A percentile compares a stretch with the other conserved stretches of the same genome.
phyloP scores from a whole-genome alignment of 2,888 invertebrate species.

The Cheilosia pagana region DNA sequence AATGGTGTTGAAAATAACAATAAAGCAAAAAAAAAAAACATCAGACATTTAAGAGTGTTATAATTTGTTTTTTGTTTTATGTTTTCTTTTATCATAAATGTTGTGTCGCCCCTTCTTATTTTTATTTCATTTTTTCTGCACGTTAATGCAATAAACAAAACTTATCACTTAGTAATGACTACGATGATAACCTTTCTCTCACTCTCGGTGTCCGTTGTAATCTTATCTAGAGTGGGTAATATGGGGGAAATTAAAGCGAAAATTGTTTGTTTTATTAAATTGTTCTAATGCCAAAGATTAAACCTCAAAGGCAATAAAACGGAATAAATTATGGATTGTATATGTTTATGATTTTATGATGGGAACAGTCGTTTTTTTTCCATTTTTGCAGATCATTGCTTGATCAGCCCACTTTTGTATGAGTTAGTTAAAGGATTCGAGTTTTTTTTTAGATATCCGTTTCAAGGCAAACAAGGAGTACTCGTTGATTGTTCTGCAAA shows the following conservation, averaged over 20 bases:
- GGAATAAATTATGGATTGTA: neutral
- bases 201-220: slow-evolving; percentile 28
- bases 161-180: slow-evolving; percentile 52
- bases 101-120: neutral
- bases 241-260: slow-evolving; percentile 14
- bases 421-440: slow-evolving; percentile 11
- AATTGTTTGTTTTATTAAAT: slow-evolving; percentile 29
- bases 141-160: slow-evolving; percentile 42
- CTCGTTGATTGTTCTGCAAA: slow-evolving; percentile 4
- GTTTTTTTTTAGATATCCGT: neutral
- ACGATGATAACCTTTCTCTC: slow-evolving; percentile 42
- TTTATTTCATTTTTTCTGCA: neutral
- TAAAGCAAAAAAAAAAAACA: slow-evolving; percentile 13
- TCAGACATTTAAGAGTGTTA: slow-evolving; percentile 19
- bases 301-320: neutral
- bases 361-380: neutral
- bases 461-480: slow-evolving; percentile 15
- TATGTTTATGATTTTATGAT: too few species aligned
- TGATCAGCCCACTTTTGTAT: slow-evolving; percentile 23
- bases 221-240: slow-evolving; percentile 48
- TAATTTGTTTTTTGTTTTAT: slow-evolving; percentile 2
- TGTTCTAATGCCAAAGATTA: slow-evolving; percentile 13
- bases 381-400: neutral
- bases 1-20: slow-evolving; percentile 13
- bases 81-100: slow-evolving; percentile 19